Base-by-base conservation (phyloP, 2,888 invertebrate species). In the Iphiclides podalirius region DNA sequence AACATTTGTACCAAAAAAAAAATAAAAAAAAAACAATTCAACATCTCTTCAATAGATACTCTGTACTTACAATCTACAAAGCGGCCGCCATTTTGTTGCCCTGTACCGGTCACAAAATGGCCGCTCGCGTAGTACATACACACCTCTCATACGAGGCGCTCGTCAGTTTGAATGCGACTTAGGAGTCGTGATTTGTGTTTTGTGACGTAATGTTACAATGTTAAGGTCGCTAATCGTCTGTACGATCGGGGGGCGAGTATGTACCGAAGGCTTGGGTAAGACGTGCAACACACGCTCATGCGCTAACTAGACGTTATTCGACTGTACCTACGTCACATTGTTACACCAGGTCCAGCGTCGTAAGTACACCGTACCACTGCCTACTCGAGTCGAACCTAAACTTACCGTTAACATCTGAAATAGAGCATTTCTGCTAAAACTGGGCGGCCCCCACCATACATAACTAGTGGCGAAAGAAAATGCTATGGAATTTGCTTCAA, bases 371-470 rank as follows among this genome's bases (percentile, higher is more conserved):
- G 53, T 56, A 61, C 61, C 61, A 63, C 66, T 64, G 68, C 75
- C 79, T 77, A 79, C 67, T 70, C 69, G 72, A 67, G 70, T 72
- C 75, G 71, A 75, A 81, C 78, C 85, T 84, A 82, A 63, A 87
- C 88, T 87, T 87, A 88, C 88, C 87, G 88, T 87, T 79, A 88
- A 84, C 86, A 87, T 88, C 88, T 87, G 87, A 84, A 87, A 88
- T 82, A 86, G 85, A 87, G 80, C 76, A 80, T 72, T 73, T 72
- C 71, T 70, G 69, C 80, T 80, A 75, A 79, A 73, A 75, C 75
- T 70, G 67, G 78, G 75, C 79, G 79, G 76, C 77, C 83, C 78
- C 83, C 84, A 81, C 75, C 75, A 82, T 73, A 70, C 71, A 62
- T 61, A 69, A 72, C 72, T 67, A 71, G 66, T 72, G 74, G 67